Evolutionary conservation across 1,140 invertebrate species (phyloP).

Genomic region (Prorops nasuta): DNA sequence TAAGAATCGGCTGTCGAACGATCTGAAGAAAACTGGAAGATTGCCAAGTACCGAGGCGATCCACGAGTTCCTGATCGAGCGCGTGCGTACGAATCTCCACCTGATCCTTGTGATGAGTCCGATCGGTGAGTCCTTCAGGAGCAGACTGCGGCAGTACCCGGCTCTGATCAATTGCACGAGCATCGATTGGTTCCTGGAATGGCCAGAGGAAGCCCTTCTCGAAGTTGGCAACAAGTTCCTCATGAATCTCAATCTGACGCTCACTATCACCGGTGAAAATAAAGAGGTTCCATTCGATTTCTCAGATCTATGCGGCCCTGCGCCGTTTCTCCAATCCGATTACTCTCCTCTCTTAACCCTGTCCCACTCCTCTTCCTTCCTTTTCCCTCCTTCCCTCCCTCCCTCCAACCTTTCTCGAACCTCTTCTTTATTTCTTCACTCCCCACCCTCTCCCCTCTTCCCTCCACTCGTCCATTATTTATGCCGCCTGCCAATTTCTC

Average conservation of each 20-base stretch:
- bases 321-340: not conserved
- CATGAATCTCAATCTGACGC: conserved; percentile 65
- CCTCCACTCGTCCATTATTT: too few relatives aligned
- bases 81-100: conserved; percentile 75
- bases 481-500: too few relatives aligned
- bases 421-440: not conserved
- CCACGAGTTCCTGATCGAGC: conserved; percentile 73
- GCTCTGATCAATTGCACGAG: conserved; percentile 82
- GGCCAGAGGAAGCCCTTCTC: conserved; percentile 81
- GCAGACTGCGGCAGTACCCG: conserved; percentile 80
- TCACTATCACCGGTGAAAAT: conserved; percentile 62
- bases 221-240: conserved; percentile 77
- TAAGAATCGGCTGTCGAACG: conserved; percentile 65
- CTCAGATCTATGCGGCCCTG: conserved; percentile 12
- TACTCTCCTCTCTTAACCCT: not conserved
- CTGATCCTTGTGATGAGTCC: conserved; percentile 84
- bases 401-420: too few relatives aligned
- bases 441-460: not conserved
- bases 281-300: conserved; percentile 39
- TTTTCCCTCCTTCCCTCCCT: not conserved
- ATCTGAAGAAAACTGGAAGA: conserved; percentile 65
- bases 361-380: not conserved
- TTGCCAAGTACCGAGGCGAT: conserved; percentile 67
- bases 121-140: conserved; percentile 75
- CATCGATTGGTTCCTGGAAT: conserved; percentile 86